These are phyloP conservation scores for Caiman crocodilus DNA, from an alignment of 2,797 vertebrate species.

Conservation along the genomic window DNA sequence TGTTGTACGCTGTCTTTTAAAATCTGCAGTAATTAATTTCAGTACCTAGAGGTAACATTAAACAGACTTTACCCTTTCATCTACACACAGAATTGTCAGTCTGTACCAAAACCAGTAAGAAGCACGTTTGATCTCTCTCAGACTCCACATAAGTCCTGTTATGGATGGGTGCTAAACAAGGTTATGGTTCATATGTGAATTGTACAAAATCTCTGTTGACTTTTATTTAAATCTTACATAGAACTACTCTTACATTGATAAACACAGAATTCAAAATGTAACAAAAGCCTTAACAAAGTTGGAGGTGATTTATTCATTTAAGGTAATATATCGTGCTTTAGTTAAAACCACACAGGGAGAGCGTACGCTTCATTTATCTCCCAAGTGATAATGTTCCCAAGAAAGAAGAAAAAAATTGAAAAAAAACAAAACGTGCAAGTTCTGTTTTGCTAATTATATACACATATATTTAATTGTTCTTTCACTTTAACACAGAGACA, in stretches of 20 bases:
- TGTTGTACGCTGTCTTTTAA: conserved; percentile 70
- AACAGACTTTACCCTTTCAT: conserved; percentile 32
- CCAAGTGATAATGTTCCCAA: not conserved
- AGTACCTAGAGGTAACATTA: conserved; percentile 68
- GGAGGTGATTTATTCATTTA: not conserved
- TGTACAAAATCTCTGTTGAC: not conserved
- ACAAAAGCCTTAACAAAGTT: conserved; percentile 9
- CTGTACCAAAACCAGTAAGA: conserved; percentile 10
- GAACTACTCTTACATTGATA: not conserved
- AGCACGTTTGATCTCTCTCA: not conserved
- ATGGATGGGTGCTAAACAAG: not conserved
- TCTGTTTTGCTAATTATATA: conserved; percentile 3
- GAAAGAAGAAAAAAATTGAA: not conserved
- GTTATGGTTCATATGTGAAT: not conserved
- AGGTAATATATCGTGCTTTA: conserved; percentile 18
- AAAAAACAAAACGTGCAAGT: not conserved
- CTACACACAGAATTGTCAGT: not conserved
- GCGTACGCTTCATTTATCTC: conserved; percentile 22
- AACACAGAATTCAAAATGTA: not conserved
- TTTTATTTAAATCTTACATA: not conserved
- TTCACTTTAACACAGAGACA: conserved; percentile 61
- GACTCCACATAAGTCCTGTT: conserved; percentile 26
- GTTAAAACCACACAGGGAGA: conserved; percentile 34
- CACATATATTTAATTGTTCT: conserved; percentile 39
- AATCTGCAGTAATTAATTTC: conserved; percentile 69